Conservation (phyloP, 2,797 vertebrate species). For the Tenualosa thibaudeaui region DNA sequence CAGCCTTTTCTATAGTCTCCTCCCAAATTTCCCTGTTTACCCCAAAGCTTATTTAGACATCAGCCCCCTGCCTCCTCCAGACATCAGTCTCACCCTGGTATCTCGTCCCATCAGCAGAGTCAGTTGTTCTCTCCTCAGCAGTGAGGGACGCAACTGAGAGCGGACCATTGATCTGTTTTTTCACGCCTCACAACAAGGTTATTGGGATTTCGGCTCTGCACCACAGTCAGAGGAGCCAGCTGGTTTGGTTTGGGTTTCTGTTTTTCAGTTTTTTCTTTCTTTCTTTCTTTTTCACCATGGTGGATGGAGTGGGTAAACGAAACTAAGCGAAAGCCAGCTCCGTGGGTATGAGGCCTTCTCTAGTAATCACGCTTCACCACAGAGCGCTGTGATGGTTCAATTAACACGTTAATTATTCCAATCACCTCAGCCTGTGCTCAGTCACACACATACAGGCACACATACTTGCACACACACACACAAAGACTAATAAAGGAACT, state of each 20-base stretch:
- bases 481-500: background rate
- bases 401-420: constrained; percentile 78
- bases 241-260: background rate
- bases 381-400: constrained; percentile 73
- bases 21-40: background rate
- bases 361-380: constrained; percentile 63
- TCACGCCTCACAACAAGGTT: constrained; percentile 50
- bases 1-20: background rate
- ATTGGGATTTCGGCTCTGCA: constrained; percentile 54
- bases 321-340: constrained; percentile 43
- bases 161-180: constrained; percentile 58
- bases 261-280: background rate
- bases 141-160: constrained; percentile 56
- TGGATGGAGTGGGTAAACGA: constrained; percentile 31
- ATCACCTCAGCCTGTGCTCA: constrained; percentile 57
- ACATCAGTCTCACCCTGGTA: background rate
- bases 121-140: constrained; percentile 48
- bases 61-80: background rate
- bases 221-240: constrained; percentile 52
- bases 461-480: background rate
- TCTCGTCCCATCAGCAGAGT: constrained; percentile 47
- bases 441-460: constrained; percentile 35
- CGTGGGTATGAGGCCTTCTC: constrained; percentile 48
- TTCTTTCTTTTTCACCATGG: background rate
- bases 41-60: background rate